phyloP scores from a whole-genome alignment of 2,113 vertebrate species.

The Phyllostomus discolor region DNA sequence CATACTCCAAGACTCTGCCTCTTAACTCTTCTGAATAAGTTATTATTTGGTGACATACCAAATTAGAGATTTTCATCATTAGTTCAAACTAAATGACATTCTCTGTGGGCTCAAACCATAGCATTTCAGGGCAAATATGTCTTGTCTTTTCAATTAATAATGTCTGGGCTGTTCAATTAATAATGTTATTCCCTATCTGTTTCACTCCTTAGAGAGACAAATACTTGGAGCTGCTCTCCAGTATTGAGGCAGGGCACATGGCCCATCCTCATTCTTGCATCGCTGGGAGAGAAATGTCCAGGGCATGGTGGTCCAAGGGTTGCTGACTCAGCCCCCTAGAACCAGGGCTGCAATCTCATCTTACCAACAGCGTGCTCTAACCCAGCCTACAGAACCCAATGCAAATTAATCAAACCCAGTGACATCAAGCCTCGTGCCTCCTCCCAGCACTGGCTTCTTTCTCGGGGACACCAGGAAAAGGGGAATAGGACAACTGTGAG shows the following conservation, averaged over 20 bases:
- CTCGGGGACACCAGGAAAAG: background rate
- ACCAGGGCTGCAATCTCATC: background rate
- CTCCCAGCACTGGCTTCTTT: background rate
- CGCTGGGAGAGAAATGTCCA: background rate
- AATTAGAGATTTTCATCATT: background rate
- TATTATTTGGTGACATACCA: background rate
- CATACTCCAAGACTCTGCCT: background rate
- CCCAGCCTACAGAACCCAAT: background rate
- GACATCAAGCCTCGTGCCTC: background rate
- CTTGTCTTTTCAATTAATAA: background rate
- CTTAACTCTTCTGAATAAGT: slow-evolving; percentile 1
- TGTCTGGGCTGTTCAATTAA: background rate
- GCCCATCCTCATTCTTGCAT: background rate
- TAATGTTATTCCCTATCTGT: background rate
- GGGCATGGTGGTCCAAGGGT: background rate
- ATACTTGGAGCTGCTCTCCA: background rate
- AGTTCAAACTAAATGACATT: background rate
- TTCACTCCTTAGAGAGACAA: background rate
- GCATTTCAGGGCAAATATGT: background rate
- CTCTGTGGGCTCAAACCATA: background rate
- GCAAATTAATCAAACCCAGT: background rate
- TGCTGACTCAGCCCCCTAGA: background rate
- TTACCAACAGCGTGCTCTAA: background rate
- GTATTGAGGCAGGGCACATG: background rate
- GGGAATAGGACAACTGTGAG: background rate